Base-by-base conservation (phyloP, 2,113 vertebrate species). In the Phyllopteryx taeniolatus region DNA sequence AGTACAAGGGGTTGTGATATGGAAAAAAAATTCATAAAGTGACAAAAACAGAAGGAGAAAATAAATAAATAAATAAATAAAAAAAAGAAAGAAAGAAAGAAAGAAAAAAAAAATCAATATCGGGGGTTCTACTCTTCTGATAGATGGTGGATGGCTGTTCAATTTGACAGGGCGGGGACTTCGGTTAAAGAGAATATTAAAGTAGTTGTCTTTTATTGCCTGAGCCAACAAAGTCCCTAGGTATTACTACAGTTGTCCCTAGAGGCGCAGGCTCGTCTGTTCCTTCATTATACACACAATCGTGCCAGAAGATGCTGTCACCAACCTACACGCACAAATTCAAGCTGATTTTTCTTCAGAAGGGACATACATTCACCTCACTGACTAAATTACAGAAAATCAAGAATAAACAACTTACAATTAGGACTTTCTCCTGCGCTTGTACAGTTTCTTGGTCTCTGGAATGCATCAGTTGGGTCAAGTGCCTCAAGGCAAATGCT, bases 401-500 rank as follows among this genome's bases (percentile, higher is more conserved):
- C 6, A 66, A 66, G 0, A 66, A 47, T 2, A 42, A 20, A 63
- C 17, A 8, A 66, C 64, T 66, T 47, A 66, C 64, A 66, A 31
- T 66, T 31, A 99, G 88, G 56, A 98, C 72, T 51, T 94, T 95
- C 79, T 96, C 95, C 75, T 91, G 93, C 2, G 77, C 82, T 80
- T 54, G 80, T 2, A 95, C 76, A 0, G 87, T 92, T 68, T 92
- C 90, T 0, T 86, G 81, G 15, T 93, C 78, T 60, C 80, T 79
- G 17, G 84, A 89, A 1, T 85, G 90, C 61, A 96, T 67, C 81
- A 90, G 90, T 63, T 59, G 75, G 74, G 93, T 86, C 8, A 99
- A 90, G 7, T 4, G 68, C 47, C 96, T 93, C 70, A 98, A 82
- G 20, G 96, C 94, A 0, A 93, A 92, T 0, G 95, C 94, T 80